Conservation (phyloP, 2,888 invertebrate genomes). For the Galerucella pusilla region DNA sequence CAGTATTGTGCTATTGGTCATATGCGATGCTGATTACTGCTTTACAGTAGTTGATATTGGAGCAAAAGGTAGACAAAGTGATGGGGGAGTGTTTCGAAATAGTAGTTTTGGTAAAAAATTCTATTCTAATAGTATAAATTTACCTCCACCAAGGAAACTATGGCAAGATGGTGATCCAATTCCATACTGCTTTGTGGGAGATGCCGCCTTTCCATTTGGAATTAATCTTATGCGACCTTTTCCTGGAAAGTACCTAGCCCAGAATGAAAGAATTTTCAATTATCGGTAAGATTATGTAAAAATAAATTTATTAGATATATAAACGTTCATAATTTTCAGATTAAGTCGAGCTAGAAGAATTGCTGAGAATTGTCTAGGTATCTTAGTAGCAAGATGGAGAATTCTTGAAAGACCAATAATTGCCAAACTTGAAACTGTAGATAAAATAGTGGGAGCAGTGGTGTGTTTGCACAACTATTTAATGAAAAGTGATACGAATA, state of each 20-base stretch:
- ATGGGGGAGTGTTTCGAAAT: slow-evolving; percentile 35
- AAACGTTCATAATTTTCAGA: neutral
- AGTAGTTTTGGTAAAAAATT: slow-evolving; percentile 37
- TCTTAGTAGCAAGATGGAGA: slow-evolving; percentile 9
- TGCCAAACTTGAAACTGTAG: slow-evolving; percentile 2
- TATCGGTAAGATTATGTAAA: neutral
- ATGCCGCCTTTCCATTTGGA: slow-evolving; percentile 15
- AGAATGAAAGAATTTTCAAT: slow-evolving; percentile 23
- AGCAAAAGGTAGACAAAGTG: slow-evolving; percentile 36
- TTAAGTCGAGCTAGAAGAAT: slow-evolving; percentile 10
- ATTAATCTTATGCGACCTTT: slow-evolving; percentile 13
- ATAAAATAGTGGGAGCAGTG: neutral
- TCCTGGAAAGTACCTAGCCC: slow-evolving; percentile 6
- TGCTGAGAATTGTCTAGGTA: neutral
- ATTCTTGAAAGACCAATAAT: slow-evolving; percentile 2
- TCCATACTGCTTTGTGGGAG: slow-evolving; percentile 16
- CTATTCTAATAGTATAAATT: neutral
- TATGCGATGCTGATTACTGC: slow-evolving; percentile 29
- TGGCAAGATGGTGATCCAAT: neutral
- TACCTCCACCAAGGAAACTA: slow-evolving; percentile 8
- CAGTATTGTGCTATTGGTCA: slow-evolving; percentile 40
- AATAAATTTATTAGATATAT: neutral
- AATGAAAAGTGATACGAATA: slow-evolving; percentile 10
- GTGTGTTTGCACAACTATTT: neutral
- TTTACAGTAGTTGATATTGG: slow-evolving; percentile 43